Evolutionary conservation across 2,888 invertebrate genomes (phyloP).

Genomic region (Carterocephalus palaemon): DNA sequence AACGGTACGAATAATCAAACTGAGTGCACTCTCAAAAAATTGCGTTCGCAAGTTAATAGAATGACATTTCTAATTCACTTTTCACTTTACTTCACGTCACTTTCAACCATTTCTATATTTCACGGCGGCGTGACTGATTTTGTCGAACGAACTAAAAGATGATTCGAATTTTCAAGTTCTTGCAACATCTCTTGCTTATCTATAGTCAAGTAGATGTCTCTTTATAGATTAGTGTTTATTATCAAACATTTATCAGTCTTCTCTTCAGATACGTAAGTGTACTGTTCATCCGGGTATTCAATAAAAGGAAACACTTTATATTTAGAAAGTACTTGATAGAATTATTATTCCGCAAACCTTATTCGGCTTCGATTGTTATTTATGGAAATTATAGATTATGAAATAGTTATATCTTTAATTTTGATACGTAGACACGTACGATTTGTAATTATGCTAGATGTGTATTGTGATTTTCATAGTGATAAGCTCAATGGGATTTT

Average conservation of each 20-base stretch:
- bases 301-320: too few relatives aligned
- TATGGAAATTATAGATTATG: too few relatives aligned
- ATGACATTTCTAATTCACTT: slow-evolving; percentile 33
- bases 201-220: background rate
- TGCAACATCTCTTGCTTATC: slow-evolving; percentile 19
- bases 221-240: slow-evolving; percentile 7
- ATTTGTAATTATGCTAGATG: too few relatives aligned
- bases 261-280: background rate
- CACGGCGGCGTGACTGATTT: slow-evolving; percentile 12
- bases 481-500: too few relatives aligned
- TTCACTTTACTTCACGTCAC: slow-evolving; percentile 22
- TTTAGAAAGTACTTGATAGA: too few relatives aligned
- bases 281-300: too few relatives aligned
- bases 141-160: slow-evolving; percentile 10
- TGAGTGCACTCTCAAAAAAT: slow-evolving; percentile 47
- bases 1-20: slow-evolving; percentile 36
- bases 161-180: slow-evolving; percentile 14
- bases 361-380: too few relatives aligned
- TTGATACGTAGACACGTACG: too few relatives aligned
- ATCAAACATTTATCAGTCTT: slow-evolving; percentile 14
- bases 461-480: too few relatives aligned
- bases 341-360: too few relatives aligned
- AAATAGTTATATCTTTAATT: too few relatives aligned
- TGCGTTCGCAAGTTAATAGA: slow-evolving; percentile 51
- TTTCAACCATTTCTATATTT: slow-evolving; percentile 25